Evolutionary conservation across 2,113 vertebrate genomes (phyloP), one percentile per base, ranked within the genome.

Genomic region (Craseonycteris thonglongyai): DNA sequence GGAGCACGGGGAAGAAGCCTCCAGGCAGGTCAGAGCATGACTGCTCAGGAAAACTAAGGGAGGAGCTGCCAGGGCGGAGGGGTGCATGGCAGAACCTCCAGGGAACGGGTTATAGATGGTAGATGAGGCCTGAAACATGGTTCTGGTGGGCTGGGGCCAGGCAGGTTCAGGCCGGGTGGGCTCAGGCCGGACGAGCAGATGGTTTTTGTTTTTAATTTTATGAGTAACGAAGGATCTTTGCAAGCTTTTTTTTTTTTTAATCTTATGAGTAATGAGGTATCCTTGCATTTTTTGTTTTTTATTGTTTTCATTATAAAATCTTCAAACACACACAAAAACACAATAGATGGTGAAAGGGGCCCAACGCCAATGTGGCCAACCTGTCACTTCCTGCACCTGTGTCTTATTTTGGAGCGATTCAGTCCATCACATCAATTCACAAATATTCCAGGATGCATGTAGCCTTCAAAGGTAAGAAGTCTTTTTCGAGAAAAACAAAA

Each of bases 51-150:
- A 72, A 22, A n/a, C 0, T 33, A 21, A 58, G 66, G 72, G 38
- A 45, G 24, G 3, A 7, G 22, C 33, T 33, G 2, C 42, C 14
- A 22, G 21, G 47, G 24, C 12, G 40, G 45, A 35, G 8, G n/a
- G 4, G 3, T 2, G 0, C 11, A 0, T 1, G 58, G 51, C 4
- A 0, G 21, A 38, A 22, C 15, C 22, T 28, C 0, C 0, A 14
- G 21, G 59, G 11, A 8, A 42, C 3, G 7, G 40, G 5, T 24
- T 1, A 14, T 15, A 22, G 8, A 8, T 0, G 10, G 35, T 15
- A 85, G 79, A 35, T 1, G 38, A 54, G 68, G 38, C 61, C 19
- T 4, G 24, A 47, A 15, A 11, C 4, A 0, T 1, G 1, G n/a
- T n/a, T n/a, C n/a, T n/a, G n/a, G n/a, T n/a, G n/a, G n/a, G n/a